Conservation (phyloP, 2,113 vertebrate species). For the Pteropus alecto region DNA sequence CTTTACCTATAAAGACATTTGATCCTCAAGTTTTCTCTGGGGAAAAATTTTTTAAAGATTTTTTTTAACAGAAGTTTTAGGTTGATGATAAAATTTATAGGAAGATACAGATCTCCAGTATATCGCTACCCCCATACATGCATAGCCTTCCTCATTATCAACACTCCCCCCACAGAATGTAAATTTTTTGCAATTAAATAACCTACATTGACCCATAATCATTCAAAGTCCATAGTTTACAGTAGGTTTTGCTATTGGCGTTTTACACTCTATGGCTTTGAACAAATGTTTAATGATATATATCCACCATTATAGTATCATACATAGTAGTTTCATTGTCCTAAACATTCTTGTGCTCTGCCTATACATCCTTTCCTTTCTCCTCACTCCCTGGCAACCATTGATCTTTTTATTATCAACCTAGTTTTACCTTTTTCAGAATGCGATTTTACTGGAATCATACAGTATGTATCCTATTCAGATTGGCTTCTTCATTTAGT, state of each 20-base stretch:
- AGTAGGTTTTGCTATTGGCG: background rate
- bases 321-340: background rate
- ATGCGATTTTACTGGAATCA: background rate
- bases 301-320: background rate
- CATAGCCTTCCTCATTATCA: background rate
- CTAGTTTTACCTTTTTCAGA: background rate
- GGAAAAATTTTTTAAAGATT: background rate
- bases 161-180: no score
- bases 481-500: background rate
- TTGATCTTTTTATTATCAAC: background rate
- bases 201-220: background rate
- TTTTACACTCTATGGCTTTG: background rate
- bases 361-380: background rate
- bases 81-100: background rate
- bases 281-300: background rate
- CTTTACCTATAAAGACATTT: background rate
- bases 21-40: background rate
- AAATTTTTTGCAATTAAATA: background rate
- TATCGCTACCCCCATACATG: background rate
- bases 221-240: background rate
- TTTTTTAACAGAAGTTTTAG: background rate
- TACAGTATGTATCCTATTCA: background rate
- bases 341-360: background rate
- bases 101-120: background rate
- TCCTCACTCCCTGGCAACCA: background rate